A percentile compares a stretch with the other conserved stretches of the same genome.
These are phyloP conservation scores for Oryzaephilus surinamensis DNA, from an alignment of 1,140 invertebrate species.

Conservation along the genomic window DNA sequence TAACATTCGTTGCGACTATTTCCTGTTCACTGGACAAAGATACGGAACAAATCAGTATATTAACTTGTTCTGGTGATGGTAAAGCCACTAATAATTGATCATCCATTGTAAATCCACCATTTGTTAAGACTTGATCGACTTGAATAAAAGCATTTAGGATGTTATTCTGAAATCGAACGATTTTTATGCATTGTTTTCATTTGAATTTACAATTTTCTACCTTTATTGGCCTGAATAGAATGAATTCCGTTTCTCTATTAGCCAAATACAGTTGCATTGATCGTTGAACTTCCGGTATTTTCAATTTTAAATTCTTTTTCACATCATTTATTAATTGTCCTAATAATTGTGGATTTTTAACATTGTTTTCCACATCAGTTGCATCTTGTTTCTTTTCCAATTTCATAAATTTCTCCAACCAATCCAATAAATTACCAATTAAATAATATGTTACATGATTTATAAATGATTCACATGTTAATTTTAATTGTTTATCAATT, in stretches of 20 bases:
- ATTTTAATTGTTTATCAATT: constrained; percentile 85
- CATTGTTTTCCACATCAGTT: constrained; percentile 20
- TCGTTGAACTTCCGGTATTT: constrained; percentile 67
- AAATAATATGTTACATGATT: constrained; percentile 65
- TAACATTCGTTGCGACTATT: too few relatives aligned
- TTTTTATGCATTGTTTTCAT: neutral
- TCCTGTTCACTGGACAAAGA: constrained; percentile 27
- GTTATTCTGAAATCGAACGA: constrained; percentile 58
- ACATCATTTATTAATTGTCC: constrained; percentile 45
- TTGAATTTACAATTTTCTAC: constrained; percentile 35
- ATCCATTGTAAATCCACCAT: constrained; percentile 64
- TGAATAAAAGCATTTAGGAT: constrained; percentile 77
- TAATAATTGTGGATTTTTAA: constrained; percentile 24
- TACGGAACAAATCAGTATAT: constrained; percentile 69
- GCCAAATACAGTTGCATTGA: constrained; percentile 91
- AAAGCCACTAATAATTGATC: constrained; percentile 75
- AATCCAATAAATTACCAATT: constrained; percentile 40
- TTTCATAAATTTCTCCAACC: constrained; percentile 16
- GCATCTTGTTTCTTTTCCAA: constrained; percentile 3
- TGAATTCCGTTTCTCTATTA: constrained; percentile 94
- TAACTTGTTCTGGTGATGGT: constrained; percentile 83
- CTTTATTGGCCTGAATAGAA: constrained; percentile 86
- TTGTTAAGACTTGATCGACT: constrained; percentile 62
- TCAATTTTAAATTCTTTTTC: constrained; percentile 63
- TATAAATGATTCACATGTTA: constrained; percentile 85